Conservation (phyloP, 2,797 vertebrate genomes). For the Tolypeutes matacus region DNA sequence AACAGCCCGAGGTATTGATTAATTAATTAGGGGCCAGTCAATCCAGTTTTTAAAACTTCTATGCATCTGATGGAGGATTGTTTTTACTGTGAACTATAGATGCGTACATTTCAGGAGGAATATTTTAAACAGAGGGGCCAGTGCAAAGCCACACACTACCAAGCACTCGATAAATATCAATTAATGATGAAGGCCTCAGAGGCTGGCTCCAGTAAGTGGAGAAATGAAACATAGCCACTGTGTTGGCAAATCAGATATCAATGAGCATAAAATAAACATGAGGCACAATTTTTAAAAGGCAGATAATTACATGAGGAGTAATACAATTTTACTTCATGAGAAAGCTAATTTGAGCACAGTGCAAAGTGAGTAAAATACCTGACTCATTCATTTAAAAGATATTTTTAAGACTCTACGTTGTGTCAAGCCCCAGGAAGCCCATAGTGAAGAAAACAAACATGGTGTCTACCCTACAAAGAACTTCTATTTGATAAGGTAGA, state of each 20-base stretch:
- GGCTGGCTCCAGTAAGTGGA: not conserved
- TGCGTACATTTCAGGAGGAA: not conserved
- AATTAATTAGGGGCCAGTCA: not conserved
- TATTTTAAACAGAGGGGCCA: constrained; percentile 49
- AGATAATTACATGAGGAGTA: not conserved
- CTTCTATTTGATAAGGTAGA: not conserved
- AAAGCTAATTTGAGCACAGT: not conserved
- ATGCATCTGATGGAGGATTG: constrained; percentile 12
- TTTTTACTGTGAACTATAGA: constrained; percentile 19
- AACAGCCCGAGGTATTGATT: not conserved
- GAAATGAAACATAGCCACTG: constrained; percentile 37
- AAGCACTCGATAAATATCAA: constrained; percentile 68
- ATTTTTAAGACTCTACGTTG: not conserved
- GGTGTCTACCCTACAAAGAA: not conserved
- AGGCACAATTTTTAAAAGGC: not conserved
- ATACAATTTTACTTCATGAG: not conserved
- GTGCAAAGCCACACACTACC: not conserved
- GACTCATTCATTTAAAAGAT: not conserved
- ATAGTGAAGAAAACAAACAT: not conserved
- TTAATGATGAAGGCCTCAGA: constrained; percentile 64
- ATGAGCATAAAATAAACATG: constrained; percentile 52
- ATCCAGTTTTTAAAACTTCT: constrained; percentile 39
- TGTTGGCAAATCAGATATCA: not conserved
- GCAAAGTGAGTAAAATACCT: not conserved
- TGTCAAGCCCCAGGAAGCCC: not conserved